phyloP scores from a whole-genome alignment of 2,888 invertebrate genomes.

The Drosophila neoperkinsi region DNA sequence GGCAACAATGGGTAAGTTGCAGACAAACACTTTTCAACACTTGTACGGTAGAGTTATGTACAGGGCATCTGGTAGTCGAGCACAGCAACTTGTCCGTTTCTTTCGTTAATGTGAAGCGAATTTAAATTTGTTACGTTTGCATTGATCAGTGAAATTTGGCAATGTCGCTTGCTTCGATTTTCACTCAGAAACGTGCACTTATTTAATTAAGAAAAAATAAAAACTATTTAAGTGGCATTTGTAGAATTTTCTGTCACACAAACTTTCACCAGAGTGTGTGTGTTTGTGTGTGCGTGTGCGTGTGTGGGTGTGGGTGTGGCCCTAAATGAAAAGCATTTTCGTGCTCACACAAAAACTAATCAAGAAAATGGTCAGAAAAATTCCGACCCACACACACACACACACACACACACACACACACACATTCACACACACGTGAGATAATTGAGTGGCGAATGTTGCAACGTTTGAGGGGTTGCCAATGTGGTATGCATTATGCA shows the following conservation, averaged over 20 bases:
- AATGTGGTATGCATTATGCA: conserved; percentile 40
- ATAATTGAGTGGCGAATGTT: conserved; percentile 67
- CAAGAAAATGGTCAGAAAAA: conserved; percentile 52
- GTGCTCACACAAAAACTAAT: conserved; percentile 48
- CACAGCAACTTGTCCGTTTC: not conserved
- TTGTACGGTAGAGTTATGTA: not conserved
- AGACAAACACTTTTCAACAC: not conserved
- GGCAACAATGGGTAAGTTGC: not conserved
- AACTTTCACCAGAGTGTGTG: conserved; percentile 46
- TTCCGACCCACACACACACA: conserved; percentile 7
- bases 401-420: conserved; percentile 9
- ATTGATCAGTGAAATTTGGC: conserved; percentile 56
- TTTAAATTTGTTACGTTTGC: conserved; percentile 44
- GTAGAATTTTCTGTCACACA: conserved; percentile 44
- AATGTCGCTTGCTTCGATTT: conserved; percentile 40
- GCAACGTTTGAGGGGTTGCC: conserved; percentile 35
- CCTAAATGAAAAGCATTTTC: conserved; percentile 37
- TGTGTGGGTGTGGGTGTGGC: conserved; percentile 39
- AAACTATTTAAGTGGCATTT: conserved; percentile 36
- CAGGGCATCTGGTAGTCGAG: conserved; percentile 1
- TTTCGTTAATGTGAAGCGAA: conserved; percentile 49
- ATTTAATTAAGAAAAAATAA: conserved; percentile 48
- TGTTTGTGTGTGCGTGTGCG: conserved; percentile 9
- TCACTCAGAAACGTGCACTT: conserved; percentile 42
- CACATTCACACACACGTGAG: conserved; percentile 10